phyloP scores from a whole-genome alignment of 2,797 vertebrate genomes.

The Glyptemys insculpta region DNA sequence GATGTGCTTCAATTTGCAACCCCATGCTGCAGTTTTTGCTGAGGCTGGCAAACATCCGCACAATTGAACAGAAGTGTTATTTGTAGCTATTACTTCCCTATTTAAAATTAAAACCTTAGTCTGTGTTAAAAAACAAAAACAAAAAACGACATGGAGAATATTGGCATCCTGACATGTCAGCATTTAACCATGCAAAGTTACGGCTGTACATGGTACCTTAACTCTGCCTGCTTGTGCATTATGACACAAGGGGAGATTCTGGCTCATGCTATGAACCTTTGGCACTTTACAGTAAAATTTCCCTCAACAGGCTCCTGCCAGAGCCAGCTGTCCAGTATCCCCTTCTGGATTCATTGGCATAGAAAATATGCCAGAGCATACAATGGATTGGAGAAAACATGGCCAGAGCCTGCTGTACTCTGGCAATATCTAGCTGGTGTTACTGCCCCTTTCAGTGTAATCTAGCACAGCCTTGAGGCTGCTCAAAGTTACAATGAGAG shows the following conservation, averaged over 20 bases:
- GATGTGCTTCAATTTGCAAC: conserved; percentile 19
- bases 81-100: not conserved
- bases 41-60: conserved; percentile 34
- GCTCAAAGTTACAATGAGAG: not conserved
- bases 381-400: not conserved
- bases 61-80: not conserved
- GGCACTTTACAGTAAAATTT: rapidly evolving
- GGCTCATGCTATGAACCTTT: not conserved
- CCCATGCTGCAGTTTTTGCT: conserved; percentile 30
- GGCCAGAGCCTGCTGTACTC: not conserved
- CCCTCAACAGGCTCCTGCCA: not conserved
- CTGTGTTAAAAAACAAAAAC: not conserved
- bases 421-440: not conserved
- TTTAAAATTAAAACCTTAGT: not conserved
- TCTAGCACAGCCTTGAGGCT: not conserved
- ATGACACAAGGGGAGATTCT: not conserved
- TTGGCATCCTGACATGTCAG: not conserved
- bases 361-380: not conserved
- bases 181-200: not conserved
- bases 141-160: not conserved
- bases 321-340: not conserved
- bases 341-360: not conserved
- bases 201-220: not conserved
- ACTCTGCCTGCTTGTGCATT: not conserved
- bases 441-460: not conserved